Evolutionary conservation across 2,797 vertebrate genomes (phyloP), one percentile per base, ranked within the genome.

Genomic region (Huso huso): DNA sequence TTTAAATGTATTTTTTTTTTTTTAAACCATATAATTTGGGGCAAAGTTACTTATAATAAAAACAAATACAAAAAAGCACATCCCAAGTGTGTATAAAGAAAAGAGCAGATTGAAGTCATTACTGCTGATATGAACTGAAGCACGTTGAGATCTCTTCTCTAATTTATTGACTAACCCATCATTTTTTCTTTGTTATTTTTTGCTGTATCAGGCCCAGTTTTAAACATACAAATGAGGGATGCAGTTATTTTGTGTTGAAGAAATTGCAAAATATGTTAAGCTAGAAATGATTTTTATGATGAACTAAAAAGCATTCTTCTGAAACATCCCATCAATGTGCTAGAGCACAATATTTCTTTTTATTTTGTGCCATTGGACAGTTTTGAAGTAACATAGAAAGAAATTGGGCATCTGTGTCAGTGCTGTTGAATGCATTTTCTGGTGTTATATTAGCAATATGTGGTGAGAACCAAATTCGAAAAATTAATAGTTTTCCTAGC

Each of bases 111-210:
- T 55, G 64, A 65, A 69, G 51, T 58, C 58, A 51, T 65, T 52
- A 69, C 15, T 49, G 55, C 48, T 60, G 18, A 60, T 52, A 65
- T 65, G 37, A 65, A 63, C 51, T 67, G 61, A 65, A 67, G 58
- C 64, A 79, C 78, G 76, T 78, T 74, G 74, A 74, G 75, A 75
- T 72, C 82, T 82, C 77, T 74, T 77, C 75, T 11, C 58, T 69
- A 79, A 72, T 68, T 69, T 82, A 84, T 85, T 67, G 80, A 85
- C 76, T 70, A 48, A 37, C 69, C 81, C 68, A 77, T 82, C 75
- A 70, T 76, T 67, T 70, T 63, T 77, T 80, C 79, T 80, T 77
- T 81, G 81, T 83, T 74, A 85, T 84, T 80, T 73, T 76, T 73
- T 73, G 81, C 77, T 76, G 79, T 81, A 78, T 74, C 79, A 65